Base-by-base conservation (phyloP, 2,113 vertebrate genomes). In the Aleadryas rufinucha region DNA sequence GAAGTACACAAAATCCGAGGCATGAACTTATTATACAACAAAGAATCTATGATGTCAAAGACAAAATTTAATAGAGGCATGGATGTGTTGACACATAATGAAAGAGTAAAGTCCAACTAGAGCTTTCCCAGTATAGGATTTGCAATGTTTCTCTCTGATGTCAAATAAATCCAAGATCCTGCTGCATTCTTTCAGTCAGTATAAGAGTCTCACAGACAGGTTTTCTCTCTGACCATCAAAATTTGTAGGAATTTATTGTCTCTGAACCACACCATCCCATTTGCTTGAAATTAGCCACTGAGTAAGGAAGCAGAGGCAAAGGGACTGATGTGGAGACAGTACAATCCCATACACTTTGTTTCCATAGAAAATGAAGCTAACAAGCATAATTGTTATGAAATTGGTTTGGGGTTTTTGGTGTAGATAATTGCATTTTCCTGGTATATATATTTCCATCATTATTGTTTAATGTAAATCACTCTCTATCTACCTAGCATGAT, bases 31-130 rank as follows among this genome's bases (percentile, higher is more conserved):
- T 8, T 41, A 50, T 16, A 53, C 7, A 39, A 35, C 2, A 57
- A 82, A 57, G 13, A 80, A 45, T n/a, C n/a, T 31, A 12, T 1
- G 0, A 12, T 1, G 0, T 5, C 5, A 9, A 61, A 83, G 18
- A 59, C 39, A 88, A 86, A 42, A 20, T 71, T 68, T 50, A 7
- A 24, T 20, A 8, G 18, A 49, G 7, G 5, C 45, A 20, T 61
- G 44, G 28, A 49, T 68, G 35, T 79, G 9, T 5, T 86, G 31
- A 30, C 39, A 47, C 5, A 7, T 19, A 53, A 44, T 6, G 60
- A 65, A 75, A 66, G 3, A 90, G 60, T 19, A 16, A 88, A 92
- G 18, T 39, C 35, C 37, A 66, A 12, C 11, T 52, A 77, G 61
- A 87, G 13, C 2, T 65, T 78, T 61, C 19, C 11, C 31, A 22